Base-by-base conservation (phyloP, 2,797 vertebrate genomes). In the Hyperoplus immaculatus region DNA sequence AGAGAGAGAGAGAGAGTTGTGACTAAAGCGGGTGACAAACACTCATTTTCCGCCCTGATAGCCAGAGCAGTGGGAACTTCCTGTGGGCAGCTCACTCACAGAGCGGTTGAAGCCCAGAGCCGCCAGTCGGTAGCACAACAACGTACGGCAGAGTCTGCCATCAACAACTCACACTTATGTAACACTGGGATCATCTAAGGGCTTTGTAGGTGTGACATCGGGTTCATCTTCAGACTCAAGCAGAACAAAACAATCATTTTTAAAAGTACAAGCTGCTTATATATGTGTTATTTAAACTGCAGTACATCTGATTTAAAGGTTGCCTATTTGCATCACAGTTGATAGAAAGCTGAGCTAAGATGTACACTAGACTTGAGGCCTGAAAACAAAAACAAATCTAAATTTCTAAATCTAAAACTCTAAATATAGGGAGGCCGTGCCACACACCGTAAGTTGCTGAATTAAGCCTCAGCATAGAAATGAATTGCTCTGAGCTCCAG, bases 11-110 rank as follows among this genome's bases (percentile, higher is more conserved):
- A 62, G 62, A 64, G 78, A 81, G 80, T 72, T 87, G 83, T 87
- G 87, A 84, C 87, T 88, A 83, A 92, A 88, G 89, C 84, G 86
- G 85, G 77, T 87, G 88, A 94, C 89, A 94, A 95, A 94, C 94
- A 93, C 82, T 88, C 80, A 93, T 95, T 95, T 95, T 95, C 94
- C 90, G 89, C 92, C 83, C 89, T 87, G 94, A 94, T 95, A 94
- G 89, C 80, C 92, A 89, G 79, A 88, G 87, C 91, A 95, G 94
- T 95, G 94, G 94, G 95, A 95, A 95, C 92, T 93, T 95, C 94
- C 94, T 94, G 89, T 80, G 79, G 78, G 78, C 64, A 69, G 64
- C 77, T 66, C 77, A 92, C 92, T 93, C 93, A 95, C 87, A 89
- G 88, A 78, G 77, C 77, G 61, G 77, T 85, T 80, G 29, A 71